Percentiles rank a stretch among this genome's conserved stretches.
Evolutionary conservation across 1,140 invertebrate species (phyloP).

Genomic region (Cotesia glomerata): DNA sequence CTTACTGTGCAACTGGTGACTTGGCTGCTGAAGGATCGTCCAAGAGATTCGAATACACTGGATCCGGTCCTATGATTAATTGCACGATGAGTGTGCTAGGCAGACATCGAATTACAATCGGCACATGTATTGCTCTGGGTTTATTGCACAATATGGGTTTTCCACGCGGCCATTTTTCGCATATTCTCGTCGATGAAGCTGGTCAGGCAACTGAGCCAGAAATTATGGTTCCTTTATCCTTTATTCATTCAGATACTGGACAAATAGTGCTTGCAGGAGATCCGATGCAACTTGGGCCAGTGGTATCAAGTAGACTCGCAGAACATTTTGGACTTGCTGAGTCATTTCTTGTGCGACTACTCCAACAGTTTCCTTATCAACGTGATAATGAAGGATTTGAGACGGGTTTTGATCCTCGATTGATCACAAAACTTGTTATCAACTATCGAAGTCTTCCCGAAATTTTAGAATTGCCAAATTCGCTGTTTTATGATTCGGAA

Average conservation of each 20-base stretch:
- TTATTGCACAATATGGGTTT: conserved; percentile 72
- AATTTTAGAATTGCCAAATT: conserved; percentile 77
- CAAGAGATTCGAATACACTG: conserved; percentile 45
- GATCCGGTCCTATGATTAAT: conserved; percentile 59
- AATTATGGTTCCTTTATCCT: conserved; percentile 75
- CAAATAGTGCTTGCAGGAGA: conserved; percentile 89
- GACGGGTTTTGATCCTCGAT: conserved; percentile 70
- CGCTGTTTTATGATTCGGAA: conserved; percentile 82
- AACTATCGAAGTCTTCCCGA: conserved; percentile 83
- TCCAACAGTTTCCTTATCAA: conserved; percentile 71
- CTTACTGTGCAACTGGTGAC: conserved; percentile 74
- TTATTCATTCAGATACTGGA: conserved; percentile 61
- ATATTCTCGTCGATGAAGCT: conserved; percentile 89
- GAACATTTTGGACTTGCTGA: conserved; percentile 69
- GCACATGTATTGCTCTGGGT: conserved; percentile 80
- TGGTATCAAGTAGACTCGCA: conserved; percentile 74
- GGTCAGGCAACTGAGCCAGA: conserved; percentile 92
- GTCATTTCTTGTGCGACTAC: conserved; percentile 76
- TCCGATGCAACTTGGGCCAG: conserved; percentile 88
- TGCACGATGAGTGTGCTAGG: conserved; percentile 68
- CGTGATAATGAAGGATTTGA: conserved; percentile 66
- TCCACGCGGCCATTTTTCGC: conserved; percentile 80
- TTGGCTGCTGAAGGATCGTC: conserved; percentile 62
- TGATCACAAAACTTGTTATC: conserved; percentile 75
- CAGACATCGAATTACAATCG: conserved; percentile 78